Percentiles rank a stretch among this genome's conserved stretches.
These are phyloP conservation scores for Myotis lucifugus DNA, from an alignment of 2,113 vertebrate genomes.

Conservation along the genomic window DNA sequence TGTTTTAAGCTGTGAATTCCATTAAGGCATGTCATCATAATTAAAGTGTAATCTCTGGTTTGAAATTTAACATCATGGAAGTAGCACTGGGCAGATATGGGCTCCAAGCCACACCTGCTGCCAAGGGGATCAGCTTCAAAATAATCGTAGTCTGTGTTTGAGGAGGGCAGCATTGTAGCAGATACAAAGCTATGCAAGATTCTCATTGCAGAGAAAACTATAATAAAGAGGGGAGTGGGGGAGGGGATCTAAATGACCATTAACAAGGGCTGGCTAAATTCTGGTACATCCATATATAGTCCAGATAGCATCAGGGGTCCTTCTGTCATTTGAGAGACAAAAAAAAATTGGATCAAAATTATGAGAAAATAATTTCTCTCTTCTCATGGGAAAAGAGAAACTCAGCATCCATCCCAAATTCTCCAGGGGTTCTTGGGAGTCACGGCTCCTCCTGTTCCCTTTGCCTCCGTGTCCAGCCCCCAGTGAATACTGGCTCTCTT, in stretches of 20 bases:
- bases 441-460: not conserved
- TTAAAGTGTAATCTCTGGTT: constrained; percentile 46
- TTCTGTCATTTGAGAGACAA: not conserved
- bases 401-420: not conserved
- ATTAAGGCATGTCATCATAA: not conserved
- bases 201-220: not conserved
- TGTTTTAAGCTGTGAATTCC: constrained; percentile 16
- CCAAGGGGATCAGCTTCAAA: not conserved
- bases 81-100: not conserved
- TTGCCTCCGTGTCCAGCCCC: not conserved
- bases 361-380: not conserved
- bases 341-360: not conserved
- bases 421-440: not conserved
- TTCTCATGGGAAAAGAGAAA: not conserved
- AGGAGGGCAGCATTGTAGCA: not conserved
- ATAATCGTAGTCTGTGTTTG: not conserved
- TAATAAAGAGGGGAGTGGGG: not conserved
- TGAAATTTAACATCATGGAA: constrained; percentile 40
- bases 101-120: not conserved
- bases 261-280: not conserved
- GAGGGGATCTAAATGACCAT: not conserved
- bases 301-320: not conserved
- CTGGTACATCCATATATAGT: not conserved
- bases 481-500: not conserved
- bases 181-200: not conserved